Conservation (phyloP, 2,888 invertebrate genomes). For the Petrophora chlorosata region DNA sequence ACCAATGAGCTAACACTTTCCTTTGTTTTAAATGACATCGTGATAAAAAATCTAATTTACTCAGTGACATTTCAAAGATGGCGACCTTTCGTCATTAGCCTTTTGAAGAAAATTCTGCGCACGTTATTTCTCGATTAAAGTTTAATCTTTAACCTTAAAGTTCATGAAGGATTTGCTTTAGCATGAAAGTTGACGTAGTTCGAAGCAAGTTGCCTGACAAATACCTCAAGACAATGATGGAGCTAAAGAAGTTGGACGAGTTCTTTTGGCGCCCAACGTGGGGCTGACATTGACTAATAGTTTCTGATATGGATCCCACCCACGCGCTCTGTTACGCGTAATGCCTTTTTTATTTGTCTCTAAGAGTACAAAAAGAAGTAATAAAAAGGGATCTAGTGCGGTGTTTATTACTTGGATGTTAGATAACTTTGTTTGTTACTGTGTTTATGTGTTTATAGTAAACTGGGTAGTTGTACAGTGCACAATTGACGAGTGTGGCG, state of each 20-base stretch:
- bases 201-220: neutral
- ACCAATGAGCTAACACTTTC: slow-evolving; percentile 2
- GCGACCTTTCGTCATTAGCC: slow-evolving; percentile 22
- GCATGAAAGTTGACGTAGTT: neutral
- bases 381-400: slow-evolving; percentile 36
- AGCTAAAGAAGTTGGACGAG: neutral
- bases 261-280: slow-evolving; percentile 44
- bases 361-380: slow-evolving; percentile 28
- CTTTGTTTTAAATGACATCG: neutral
- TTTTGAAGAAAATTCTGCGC: slow-evolving; percentile 12
- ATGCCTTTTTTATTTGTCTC: slow-evolving; percentile 35
- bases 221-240: neutral
- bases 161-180: slow-evolving; percentile 20
- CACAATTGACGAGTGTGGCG: neutral
- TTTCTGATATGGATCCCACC: slow-evolving; percentile 24
- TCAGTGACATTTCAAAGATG: slow-evolving; percentile 25
- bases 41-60: neutral
- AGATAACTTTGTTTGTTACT: slow-evolving; percentile 30
- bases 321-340: slow-evolving; percentile 12
- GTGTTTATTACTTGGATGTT: slow-evolving; percentile 33
- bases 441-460: slow-evolving; percentile 14
- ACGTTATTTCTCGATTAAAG: slow-evolving; percentile 30
- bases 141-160: slow-evolving; percentile 6
- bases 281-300: slow-evolving; percentile 26
- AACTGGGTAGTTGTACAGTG: neutral